Base-by-base conservation (phyloP, 2,888 invertebrate genomes). In the Eurytoma adleriae region DNA sequence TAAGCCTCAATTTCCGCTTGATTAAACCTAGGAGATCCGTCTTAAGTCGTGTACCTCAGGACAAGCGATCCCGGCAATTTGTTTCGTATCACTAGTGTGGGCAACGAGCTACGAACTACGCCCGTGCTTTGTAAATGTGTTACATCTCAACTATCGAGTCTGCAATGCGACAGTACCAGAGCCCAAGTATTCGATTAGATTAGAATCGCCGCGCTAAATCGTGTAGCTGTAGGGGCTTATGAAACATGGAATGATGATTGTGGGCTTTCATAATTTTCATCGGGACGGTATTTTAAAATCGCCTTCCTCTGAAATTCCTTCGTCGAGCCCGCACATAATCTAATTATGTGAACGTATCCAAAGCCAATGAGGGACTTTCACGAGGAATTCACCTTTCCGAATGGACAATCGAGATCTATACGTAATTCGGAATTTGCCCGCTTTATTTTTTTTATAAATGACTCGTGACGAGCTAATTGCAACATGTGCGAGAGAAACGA, bases 111-210 rank as follows among this genome's bases (percentile, higher is more conserved):
- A 16, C 27, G n/a, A 18, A 16, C 16, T 14, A 27, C n/a, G 27
- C 12, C 18, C 1, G 48, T 27, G 14, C 52, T 57, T 57, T 69
- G 56, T 64, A 56, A 77, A 69, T 62, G 70, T 48, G 77, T 64
- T 70, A 70, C 61, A 77, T 64, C 56, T 40, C 27, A 66, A 74
- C 67, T 40, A 40, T 40, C 27, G n/a, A 57, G 66, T 3, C 24
- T 10, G 66, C 64, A 71, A 71, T 66, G 57, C 57, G 70, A n/a
- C 18, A n/a, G 16, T 73, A 56, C 52, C 57, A 0, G 18, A 66
- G 67, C 54, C 66, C 62, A 59, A 40, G 40, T 76, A 67, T 72
- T 56, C 66, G 72, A 80, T 80, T 72, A 56, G 76, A 76, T 76
- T 71, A 30, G 24, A 72, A 76, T 71, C 70, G 56, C 18, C 1